Conservation (phyloP, 1,140 invertebrate species). For the Cardiocondyla obscurior region DNA sequence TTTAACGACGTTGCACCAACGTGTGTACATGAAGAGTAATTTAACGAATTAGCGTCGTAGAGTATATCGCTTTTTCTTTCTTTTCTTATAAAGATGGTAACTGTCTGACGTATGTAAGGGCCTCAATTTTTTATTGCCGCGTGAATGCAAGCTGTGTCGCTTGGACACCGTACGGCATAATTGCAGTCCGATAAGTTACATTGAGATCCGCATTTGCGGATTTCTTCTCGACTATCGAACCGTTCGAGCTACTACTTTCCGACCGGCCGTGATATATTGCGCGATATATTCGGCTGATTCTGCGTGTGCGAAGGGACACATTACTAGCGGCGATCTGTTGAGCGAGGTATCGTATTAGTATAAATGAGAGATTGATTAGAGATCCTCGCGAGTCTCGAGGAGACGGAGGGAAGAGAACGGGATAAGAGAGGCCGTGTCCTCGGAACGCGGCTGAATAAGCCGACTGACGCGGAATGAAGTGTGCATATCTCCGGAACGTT, state of each 20-base stretch:
- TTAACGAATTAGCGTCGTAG: slow-evolving; percentile 47
- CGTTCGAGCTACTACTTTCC: slow-evolving; percentile 16
- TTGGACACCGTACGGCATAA: slow-evolving; percentile 26
- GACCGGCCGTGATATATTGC: not conserved
- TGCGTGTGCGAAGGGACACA: not conserved
- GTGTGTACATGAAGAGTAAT: slow-evolving; percentile 44
- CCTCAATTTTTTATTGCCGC: slow-evolving; percentile 27
- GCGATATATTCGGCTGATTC: not conserved
- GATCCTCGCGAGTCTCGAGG: not conserved
- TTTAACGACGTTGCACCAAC: slow-evolving; percentile 40
- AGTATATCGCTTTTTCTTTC: slow-evolving; percentile 30
- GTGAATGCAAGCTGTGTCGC: slow-evolving; percentile 32
- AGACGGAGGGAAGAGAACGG: not conserved
- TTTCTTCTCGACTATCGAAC: slow-evolving; percentile 7
- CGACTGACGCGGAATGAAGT: slow-evolving; percentile 60
- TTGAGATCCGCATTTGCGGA: slow-evolving; percentile 2
- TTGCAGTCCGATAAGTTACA: not conserved
- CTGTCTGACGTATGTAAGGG: slow-evolving; percentile 20
- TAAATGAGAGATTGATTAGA: not conserved
- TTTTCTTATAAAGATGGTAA: slow-evolving; percentile 11
- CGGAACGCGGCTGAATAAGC: slow-evolving; percentile 43
- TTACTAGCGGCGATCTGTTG: slow-evolving; percentile 34
- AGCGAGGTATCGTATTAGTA: slow-evolving; percentile 28
- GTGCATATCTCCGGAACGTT: slow-evolving; percentile 73
- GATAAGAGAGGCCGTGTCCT: slow-evolving; percentile 9